Base-by-base conservation (phyloP, 2,797 vertebrate species). In the Phrynocephalus guinanensis region DNA sequence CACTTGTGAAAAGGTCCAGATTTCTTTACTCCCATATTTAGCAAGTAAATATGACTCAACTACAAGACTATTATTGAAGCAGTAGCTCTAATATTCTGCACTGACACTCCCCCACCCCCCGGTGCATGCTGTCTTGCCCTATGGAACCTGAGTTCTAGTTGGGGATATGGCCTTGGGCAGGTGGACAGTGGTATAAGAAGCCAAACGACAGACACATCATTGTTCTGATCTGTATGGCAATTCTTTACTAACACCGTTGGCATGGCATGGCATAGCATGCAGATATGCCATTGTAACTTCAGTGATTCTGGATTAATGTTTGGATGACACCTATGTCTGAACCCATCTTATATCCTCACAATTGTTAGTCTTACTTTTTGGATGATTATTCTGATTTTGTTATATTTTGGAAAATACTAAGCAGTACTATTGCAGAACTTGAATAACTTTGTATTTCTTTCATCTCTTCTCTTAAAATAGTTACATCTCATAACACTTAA, bases 1-100 rank as follows among this genome's bases (percentile, higher is more conserved):
- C 77, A 85, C 86, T 92, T 93, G 93, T 91, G 82, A 86, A 50
- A 89, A 83, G 91, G 91, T 96, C 89, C 94, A 95, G 91, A 88
- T 94, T 95, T 90, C 85, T 96, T 93, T 95, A 92, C 94, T 95
- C 94, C 93, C 86, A 68, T 92, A 88, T 90, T 94, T 6, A n/a
- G 92, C 86, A 93, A 81, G 86, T 93, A 13, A 56, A 56, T 56
- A 56, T 56, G 92, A 91, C 81, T 76, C 24, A 52, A 89, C 38
- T 86, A 63, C 48, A 87, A 33, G 78, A 77, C 38, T 87, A 38
- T 82, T 52, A 33, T 79, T 85, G 86, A 50, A 77, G 77, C 60
- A 82, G n/a, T 28, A 80, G 80, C 77, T 82, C 18, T 0, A 83
- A 60, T 87, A 83, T 56, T 67, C 82, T 1, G 0, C 78, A 56